These are phyloP conservation scores for Chloropsis hardwickii DNA, from an alignment of 2,113 vertebrate genomes.

Conservation along the genomic window DNA sequence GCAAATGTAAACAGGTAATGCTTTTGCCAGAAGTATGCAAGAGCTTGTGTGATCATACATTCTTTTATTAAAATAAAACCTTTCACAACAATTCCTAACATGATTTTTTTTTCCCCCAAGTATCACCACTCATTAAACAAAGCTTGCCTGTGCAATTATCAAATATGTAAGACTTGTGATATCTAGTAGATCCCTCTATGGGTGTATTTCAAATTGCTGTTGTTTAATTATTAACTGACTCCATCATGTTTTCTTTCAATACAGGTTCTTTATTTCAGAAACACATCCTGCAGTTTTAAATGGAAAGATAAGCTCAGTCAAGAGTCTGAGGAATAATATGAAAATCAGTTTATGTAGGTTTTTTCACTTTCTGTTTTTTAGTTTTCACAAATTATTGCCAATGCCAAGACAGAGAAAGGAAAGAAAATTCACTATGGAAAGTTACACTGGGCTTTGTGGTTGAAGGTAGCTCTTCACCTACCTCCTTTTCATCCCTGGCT, in stretches of 20 bases:
- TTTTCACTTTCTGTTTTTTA: not conserved
- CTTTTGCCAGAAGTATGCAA: slow-evolving; percentile 38
- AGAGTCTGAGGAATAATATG: not conserved
- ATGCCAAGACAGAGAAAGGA: not conserved
- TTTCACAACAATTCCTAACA: slow-evolving; percentile 44
- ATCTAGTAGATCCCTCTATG: slow-evolving; percentile 26
- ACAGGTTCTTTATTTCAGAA: slow-evolving; percentile 10
- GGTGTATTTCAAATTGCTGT: slow-evolving; percentile 16
- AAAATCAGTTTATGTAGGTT: not conserved
- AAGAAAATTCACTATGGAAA: not conserved
- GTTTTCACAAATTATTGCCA: not conserved
- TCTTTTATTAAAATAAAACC: slow-evolving; percentile 47
- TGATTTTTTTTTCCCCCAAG: not conserved
- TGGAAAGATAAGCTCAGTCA: not conserved
- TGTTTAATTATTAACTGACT: slow-evolving; percentile 65
- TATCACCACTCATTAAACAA: slow-evolving; percentile 51
- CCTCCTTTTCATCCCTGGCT: not conserved
- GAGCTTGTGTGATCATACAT: slow-evolving; percentile 13
- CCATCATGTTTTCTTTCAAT: not conserved
- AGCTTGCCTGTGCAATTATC: slow-evolving; percentile 56
- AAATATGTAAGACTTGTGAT: slow-evolving; percentile 50
- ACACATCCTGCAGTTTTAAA: not conserved
- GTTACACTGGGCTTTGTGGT: not conserved
- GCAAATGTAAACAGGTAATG: slow-evolving; percentile 23
- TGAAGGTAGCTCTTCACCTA: not conserved